Base-by-base conservation (phyloP, 2,888 invertebrate genomes). In the Lochmaea crataegi region DNA sequence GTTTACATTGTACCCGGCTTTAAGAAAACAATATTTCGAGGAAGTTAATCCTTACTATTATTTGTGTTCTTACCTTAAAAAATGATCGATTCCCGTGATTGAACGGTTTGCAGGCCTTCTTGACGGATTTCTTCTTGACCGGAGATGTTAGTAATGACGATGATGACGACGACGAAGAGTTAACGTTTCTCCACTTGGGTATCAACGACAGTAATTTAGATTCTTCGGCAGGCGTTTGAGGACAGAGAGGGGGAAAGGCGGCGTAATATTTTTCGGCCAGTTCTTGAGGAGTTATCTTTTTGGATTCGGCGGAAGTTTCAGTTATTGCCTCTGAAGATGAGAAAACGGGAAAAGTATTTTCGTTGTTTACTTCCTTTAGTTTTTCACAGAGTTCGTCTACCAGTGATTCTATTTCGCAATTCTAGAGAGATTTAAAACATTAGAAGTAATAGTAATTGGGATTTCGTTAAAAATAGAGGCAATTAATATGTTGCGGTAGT, bases 371-470 rank as follows among this genome's bases (percentile, higher is more conserved):
- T 87, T 94, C 92, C 86, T 93, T 92, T 82, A 95, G 88, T 88
- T 92, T 92, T 80, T 90, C 90, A 87, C 94, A 94, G 84, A 95
- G 89, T 89, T 95, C 94, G 87, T 95, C 94, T 80, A 95, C 93
- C 86, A 95, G 90, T 83, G 91, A 91, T 89, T 94, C 94, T 84
- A 95, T 92, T 86, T 93, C 93, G 87, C 92, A 90, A 87, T 92
- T 92, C 94, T 95, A 90, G 14, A 57, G 51, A 51, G 11, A 38
- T 16, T n/a, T 5, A 6, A 16, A 7, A 16, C 7, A 53, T 53
- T 53, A 53, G 53, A 53, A 16, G 53, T 53, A 53, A 2, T 18
- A n/a, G n/a, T n/a, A 7, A 9, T 53, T 5, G 1, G 9, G 5
- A 3, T 32, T 32, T 3, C 5, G 3, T 32, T 0, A 14, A 48